These are phyloP conservation scores for Heliconius melpomene DNA, from an alignment of 1,140 invertebrate genomes.

Conservation along the genomic window DNA sequence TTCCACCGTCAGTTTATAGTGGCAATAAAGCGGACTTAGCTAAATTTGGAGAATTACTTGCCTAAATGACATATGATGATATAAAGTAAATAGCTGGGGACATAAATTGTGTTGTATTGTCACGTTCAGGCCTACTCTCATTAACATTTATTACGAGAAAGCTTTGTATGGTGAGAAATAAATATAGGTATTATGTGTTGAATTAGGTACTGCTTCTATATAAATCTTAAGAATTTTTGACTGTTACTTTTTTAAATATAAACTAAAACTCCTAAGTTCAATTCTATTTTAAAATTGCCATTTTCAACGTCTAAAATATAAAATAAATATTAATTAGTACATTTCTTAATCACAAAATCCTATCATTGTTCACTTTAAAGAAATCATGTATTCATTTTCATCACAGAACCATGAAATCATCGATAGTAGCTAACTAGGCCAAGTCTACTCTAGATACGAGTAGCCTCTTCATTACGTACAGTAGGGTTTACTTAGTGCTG, in stretches of 20 bases:
- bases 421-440: constrained; percentile 1
- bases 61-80: constrained; percentile 31
- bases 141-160: constrained; percentile 25
- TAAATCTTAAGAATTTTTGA: neutral
- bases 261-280: too few species aligned
- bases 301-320: neutral
- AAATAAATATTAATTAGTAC: neutral
- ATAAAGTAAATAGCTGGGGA: constrained; percentile 24
- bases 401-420: neutral
- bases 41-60: constrained; percentile 34
- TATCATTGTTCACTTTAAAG: neutral
- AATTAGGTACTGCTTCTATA: neutral
- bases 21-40: constrained; percentile 38
- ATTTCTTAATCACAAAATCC: neutral
- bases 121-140: constrained; percentile 18
- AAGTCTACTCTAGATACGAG: constrained; percentile 11
- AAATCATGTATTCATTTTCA: neutral
- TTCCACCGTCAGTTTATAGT: constrained; percentile 41
- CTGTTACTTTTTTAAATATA: neutral
- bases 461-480: neutral
- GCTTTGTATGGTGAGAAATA: neutral
- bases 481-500: constrained; percentile 4
- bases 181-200: neutral
- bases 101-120: constrained; percentile 29
- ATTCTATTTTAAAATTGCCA: too few species aligned